Percentiles rank a stretch among this genome's conserved stretches.
These are phyloP conservation scores for Platyrinchus mystaceus DNA, from an alignment of 2,797 vertebrate species.

Conservation along the genomic window DNA sequence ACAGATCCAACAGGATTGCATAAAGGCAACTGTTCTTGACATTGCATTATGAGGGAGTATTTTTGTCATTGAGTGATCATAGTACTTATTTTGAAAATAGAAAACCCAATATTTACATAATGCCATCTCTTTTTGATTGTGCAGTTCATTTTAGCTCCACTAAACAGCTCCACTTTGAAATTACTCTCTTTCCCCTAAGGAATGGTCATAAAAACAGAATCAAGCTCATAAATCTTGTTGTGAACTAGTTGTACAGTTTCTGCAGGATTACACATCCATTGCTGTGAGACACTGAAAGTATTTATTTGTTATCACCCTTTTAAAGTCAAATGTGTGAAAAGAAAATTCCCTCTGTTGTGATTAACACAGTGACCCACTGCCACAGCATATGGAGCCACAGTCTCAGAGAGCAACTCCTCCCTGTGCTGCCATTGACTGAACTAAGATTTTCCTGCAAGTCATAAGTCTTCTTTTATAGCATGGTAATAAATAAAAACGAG, in stretches of 20 bases:
- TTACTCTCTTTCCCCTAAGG: slow-evolving; percentile 23
- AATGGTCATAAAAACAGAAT: slow-evolving; percentile 47
- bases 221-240: slow-evolving; percentile 56
- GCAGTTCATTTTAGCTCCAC: slow-evolving; percentile 45
- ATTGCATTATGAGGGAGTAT: slow-evolving; percentile 20
- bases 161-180: slow-evolving; percentile 41
- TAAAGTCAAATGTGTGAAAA: slow-evolving; percentile 35
- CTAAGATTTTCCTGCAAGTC: neutral
- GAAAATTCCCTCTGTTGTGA: neutral
- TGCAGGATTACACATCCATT: neutral
- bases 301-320: slow-evolving; percentile 45
- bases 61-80: slow-evolving; percentile 51
- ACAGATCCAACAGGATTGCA: slow-evolving; percentile 18
- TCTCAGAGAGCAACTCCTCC: neutral
- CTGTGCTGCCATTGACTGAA: neutral
- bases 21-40: slow-evolving; percentile 29
- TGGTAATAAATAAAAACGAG: neutral
- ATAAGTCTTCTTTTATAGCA: neutral
- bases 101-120: slow-evolving; percentile 44
- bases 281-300: neutral
- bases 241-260: slow-evolving; percentile 18
- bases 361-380: neutral
- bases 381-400: neutral
- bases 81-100: slow-evolving; percentile 39
- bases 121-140: slow-evolving; percentile 9